Percentiles rank a stretch among this genome's conserved stretches.
Evolutionary conservation across 2,797 vertebrate species (phyloP).

Genomic region (Coregonus sp.): DNA sequence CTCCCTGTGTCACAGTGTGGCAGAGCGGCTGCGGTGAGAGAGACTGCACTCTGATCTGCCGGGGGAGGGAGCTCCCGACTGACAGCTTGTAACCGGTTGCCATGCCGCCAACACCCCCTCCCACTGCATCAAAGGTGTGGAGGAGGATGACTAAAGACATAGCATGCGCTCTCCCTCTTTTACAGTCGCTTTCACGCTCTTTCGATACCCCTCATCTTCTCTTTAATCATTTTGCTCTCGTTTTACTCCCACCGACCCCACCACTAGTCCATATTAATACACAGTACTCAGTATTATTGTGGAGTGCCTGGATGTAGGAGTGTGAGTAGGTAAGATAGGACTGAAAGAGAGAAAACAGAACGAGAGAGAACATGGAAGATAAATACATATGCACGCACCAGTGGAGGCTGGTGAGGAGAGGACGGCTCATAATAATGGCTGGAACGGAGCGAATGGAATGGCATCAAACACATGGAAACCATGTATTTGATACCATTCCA

Average conservation of each 20-base stretch:
- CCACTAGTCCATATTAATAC: neutral
- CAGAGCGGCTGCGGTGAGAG: neutral
- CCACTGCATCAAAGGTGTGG: constrained; percentile 33
- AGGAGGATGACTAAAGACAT: constrained; percentile 31
- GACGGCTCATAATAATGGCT: too few relatives aligned
- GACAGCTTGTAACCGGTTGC: constrained; percentile 28
- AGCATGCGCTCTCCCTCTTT: too few relatives aligned
- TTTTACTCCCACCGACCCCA: neutral
- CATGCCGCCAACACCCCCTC: constrained; percentile 30
- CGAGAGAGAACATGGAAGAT: too few relatives aligned
- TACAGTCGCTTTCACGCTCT: neutral
- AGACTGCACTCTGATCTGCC: constrained; percentile 2
- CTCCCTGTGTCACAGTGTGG: constrained; percentile 1
- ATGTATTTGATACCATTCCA: too few relatives aligned
- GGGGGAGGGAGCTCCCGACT: neutral
- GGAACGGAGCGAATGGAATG: too few relatives aligned
- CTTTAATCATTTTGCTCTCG: neutral
- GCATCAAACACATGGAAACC: too few relatives aligned
- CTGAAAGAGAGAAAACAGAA: too few relatives aligned
- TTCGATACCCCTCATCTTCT: neutral
- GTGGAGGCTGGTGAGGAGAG: too few relatives aligned
- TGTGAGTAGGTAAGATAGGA: neutral
- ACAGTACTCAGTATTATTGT: neutral
- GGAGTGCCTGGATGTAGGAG: neutral
- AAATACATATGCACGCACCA: too few relatives aligned